A percentile compares a stretch with the other conserved stretches of the same genome.
phyloP scores from a whole-genome alignment of 1,140 invertebrate species.

The Pentalonia nigronervosa region DNA sequence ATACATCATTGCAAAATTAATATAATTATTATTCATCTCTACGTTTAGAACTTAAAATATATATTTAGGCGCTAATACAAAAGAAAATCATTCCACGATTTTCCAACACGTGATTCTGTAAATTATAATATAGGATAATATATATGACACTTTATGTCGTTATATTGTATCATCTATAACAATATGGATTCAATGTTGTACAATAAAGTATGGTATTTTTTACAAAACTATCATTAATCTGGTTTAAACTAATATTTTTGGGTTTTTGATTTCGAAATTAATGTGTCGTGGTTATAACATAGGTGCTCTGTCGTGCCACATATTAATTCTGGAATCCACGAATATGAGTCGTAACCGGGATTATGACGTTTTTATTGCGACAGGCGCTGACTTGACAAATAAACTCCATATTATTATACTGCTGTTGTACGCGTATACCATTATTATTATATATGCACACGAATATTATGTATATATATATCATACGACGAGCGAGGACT shows the following conservation, averaged over 20 bases:
- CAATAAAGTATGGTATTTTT: background rate
- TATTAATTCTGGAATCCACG: background rate
- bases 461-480: background rate
- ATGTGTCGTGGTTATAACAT: background rate
- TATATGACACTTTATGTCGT: too few relatives aligned
- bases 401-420: background rate
- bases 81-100: too few relatives aligned
- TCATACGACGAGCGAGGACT: background rate
- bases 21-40: too few relatives aligned
- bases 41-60: too few relatives aligned
- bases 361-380: background rate
- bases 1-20: too few relatives aligned
- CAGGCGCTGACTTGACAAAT: background rate
- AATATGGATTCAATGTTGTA: too few relatives aligned
- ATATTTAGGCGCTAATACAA: too few relatives aligned
- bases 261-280: background rate
- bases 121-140: too few relatives aligned
- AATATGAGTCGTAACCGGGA: background rate
- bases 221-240: too few relatives aligned
- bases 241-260: background rate
- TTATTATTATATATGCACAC: background rate
- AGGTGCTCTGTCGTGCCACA: background rate
- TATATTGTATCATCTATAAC: too few relatives aligned
- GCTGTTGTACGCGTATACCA: background rate
- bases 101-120: too few relatives aligned